Evolutionary conservation across 1,140 invertebrate genomes (phyloP).

Genomic region (Meloidogyne exigua): DNA sequence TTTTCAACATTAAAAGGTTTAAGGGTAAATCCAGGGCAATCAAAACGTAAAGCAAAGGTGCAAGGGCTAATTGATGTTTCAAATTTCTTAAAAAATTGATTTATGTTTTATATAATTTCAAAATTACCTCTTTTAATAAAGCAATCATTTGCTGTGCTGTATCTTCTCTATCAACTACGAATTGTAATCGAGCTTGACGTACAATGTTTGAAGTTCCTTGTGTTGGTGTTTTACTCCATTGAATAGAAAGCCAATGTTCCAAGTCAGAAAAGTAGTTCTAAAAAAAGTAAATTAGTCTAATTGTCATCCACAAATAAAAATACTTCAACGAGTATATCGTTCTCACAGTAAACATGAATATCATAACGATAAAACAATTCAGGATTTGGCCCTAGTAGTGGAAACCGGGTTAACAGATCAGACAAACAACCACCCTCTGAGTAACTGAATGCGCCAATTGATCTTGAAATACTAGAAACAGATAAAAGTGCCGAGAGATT

Average conservation of each 20-base stretch:
- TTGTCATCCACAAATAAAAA: too few species aligned
- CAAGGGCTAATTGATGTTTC: background rate
- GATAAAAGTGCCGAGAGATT: background rate
- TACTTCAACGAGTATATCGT: conserved; percentile 15
- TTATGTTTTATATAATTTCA: background rate
- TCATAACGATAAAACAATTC: conserved; percentile 10
- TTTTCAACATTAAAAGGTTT: conserved; percentile 2
- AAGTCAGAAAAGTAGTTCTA: background rate
- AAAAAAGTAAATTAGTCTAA: background rate
- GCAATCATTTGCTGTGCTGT: conserved; percentile 15
- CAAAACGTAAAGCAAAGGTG: conserved; percentile 9
- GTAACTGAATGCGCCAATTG: background rate
- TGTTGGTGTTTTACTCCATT: background rate
- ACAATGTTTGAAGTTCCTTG: background rate
- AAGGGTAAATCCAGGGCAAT: conserved; percentile 13
- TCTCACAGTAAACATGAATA: conserved; percentile 15
- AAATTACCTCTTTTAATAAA: conserved; percentile 16
- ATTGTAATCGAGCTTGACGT: conserved; percentile 11
- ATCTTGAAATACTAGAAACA: background rate
- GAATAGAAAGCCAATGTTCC: conserved; percentile 3
- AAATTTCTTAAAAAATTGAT: background rate
- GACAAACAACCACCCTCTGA: background rate
- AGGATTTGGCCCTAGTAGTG: background rate
- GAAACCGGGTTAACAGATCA: background rate
- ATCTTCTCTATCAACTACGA: conserved; percentile 18